Percentiles rank a stretch among this genome's conserved stretches.
Evolutionary conservation across 2,888 invertebrate species (phyloP).

Genomic region (Eristalis intricaria): DNA sequence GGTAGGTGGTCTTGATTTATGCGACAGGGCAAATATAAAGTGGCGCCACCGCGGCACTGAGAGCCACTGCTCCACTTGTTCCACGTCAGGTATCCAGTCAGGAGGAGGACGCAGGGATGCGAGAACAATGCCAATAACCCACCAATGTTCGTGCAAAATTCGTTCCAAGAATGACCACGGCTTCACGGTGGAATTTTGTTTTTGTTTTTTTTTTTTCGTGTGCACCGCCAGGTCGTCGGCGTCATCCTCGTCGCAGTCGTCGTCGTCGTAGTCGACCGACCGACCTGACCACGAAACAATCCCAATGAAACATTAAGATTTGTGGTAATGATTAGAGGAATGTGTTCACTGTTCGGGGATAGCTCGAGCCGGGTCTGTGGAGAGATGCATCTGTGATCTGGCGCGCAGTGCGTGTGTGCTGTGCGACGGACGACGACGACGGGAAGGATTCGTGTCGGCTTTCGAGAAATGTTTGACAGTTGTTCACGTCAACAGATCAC

Average conservation of each 20-base stretch:
- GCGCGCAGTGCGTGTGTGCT: neutral
- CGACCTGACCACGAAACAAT: constrained; percentile 44
- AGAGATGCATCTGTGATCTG: neutral
- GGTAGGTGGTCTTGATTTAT: constrained; percentile 72
- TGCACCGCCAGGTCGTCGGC: neutral
- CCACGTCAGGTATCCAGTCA: constrained; percentile 45
- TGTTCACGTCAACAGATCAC: constrained; percentile 28
- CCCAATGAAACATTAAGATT: constrained; percentile 65
- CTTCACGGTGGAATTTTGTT: constrained; percentile 39
- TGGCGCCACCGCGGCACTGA: constrained; percentile 70
- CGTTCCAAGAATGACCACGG: constrained; percentile 64
- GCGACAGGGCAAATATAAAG: constrained; percentile 70
- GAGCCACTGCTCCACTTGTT: constrained; percentile 68
- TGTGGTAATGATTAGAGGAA: constrained; percentile 58
- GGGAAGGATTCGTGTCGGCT: neutral
- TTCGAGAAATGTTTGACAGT: constrained; percentile 29
- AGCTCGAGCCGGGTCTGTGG: no score
- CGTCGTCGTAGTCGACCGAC: neutral
- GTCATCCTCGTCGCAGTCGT: neutral
- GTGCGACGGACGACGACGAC: neutral
- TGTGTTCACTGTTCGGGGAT: neutral
- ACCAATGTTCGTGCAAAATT: constrained; percentile 69
- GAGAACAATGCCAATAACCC: constrained; percentile 71
- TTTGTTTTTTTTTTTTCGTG: constrained; percentile 27
- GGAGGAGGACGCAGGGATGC: constrained; percentile 17